A percentile compares a stretch with the other conserved stretches of the same genome.
Conservation (phyloP, 2,113 vertebrate species). For the Myotis lucifugus region DNA sequence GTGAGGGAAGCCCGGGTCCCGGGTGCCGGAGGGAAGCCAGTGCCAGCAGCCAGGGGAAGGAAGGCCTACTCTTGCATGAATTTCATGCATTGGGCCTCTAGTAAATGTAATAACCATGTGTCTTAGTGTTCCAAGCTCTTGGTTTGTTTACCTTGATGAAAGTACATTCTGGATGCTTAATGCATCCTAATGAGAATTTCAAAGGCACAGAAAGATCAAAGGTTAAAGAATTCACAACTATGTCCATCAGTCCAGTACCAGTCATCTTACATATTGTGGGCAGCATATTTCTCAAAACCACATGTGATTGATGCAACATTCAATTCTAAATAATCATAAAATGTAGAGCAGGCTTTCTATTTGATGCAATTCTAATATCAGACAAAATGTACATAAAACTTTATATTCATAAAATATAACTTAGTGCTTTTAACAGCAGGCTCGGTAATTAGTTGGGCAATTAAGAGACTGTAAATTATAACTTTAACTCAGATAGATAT, state of each 20-base stretch:
- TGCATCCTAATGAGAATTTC: neutral
- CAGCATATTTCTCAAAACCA: slow-evolving; percentile 54
- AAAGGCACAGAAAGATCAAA: slow-evolving; percentile 28
- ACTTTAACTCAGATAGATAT: slow-evolving; percentile 72
- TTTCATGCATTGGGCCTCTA: too few relatives aligned
- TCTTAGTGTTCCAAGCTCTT: neutral
- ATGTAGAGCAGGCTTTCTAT: slow-evolving; percentile 42
- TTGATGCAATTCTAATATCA: slow-evolving; percentile 65
- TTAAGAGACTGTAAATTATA: slow-evolving; percentile 73
- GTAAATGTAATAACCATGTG: neutral
- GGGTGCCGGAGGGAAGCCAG: too few relatives aligned
- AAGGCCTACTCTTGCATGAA: too few relatives aligned
- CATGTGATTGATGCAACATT: slow-evolving; percentile 36
- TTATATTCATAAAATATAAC: slow-evolving; percentile 77
- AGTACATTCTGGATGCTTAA: neutral
- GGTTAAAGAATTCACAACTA: neutral
- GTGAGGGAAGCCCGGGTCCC: too few relatives aligned
- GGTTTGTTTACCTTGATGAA: neutral
- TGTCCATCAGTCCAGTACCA: neutral
- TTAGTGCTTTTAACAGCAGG: slow-evolving; percentile 77
- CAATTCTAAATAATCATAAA: slow-evolving; percentile 56
- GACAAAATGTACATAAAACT: slow-evolving; percentile 72
- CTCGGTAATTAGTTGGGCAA: slow-evolving; percentile 74
- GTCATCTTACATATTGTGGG: slow-evolving; percentile 10
- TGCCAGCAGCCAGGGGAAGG: too few relatives aligned